Base-by-base conservation (phyloP, 2,888 invertebrate species). In the Drosophila kanekoi region DNA sequence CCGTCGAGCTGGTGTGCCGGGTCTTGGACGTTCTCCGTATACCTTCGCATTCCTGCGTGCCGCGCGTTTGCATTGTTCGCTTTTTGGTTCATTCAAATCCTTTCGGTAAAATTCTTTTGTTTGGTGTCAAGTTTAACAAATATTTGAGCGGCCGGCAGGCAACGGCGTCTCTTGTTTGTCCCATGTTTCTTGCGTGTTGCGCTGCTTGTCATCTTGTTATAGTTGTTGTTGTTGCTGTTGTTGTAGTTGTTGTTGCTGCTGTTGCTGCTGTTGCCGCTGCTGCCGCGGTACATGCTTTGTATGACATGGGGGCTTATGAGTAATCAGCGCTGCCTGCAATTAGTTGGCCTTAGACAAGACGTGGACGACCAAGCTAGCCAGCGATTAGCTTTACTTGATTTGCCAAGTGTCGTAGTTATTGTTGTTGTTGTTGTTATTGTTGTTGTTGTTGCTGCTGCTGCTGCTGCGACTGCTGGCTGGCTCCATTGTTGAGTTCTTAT, bases 51-150 rank as follows among this genome's bases (percentile, higher is more conserved):
- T 82, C 82, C 85, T 71, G 67, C 69, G 67, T 72, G 74, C 78
- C 78, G 81, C 81, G 79, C 78, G 77, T 79, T 87, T 86, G 79
- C 81, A 81, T 87, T 89, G 84, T 88, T 87, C 75, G 79, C 64
- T 67, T 78, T 79, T 85, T 57, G 79, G 70, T 84, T 84, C 83
- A 87, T 84, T 85, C 79, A 85, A 87, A 82, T 86, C 77, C 79
- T 80, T 86, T 87, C 85, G 90, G 89, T 85, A 87, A 89, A 87
- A 87, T 89, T 89, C 89, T 90, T 90, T 90, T 90, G 90, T 90
- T 89, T 90, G 90, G 90, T 90, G 90, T 90, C 90, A 90, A 90
- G 90, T 90, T 90, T 88, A 90, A 87, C 90, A 89, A 90, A 90
- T 88, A 89, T 89, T 90, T 90, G 77, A 82, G 81, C 84, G 76